phyloP scores from a whole-genome alignment of 1,140 invertebrate genomes.

The Plectrocnemia conspersa region DNA sequence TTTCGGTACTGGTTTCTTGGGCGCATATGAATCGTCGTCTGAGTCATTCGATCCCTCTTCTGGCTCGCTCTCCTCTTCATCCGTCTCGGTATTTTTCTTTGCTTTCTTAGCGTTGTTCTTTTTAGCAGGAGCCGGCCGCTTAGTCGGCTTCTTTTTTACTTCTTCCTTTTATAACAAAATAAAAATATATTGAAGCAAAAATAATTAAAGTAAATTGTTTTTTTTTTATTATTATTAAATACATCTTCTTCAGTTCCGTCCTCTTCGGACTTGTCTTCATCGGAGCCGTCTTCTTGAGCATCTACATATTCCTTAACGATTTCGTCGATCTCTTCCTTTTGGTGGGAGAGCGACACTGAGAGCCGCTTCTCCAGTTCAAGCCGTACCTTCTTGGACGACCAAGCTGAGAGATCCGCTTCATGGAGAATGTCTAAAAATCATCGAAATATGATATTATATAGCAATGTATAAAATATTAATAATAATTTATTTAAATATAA shows the following conservation, averaged over 20 bases:
- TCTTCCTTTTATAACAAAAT: conserved; percentile 41
- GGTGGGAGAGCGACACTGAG: conserved; percentile 65
- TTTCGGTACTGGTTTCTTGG: conserved; percentile 53
- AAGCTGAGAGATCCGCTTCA: conserved; percentile 75
- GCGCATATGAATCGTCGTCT: conserved; percentile 38
- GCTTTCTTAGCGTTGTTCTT: conserved; percentile 49
- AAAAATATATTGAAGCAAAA: neutral
- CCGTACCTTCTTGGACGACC: conserved; percentile 87
- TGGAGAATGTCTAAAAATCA: conserved; percentile 74
- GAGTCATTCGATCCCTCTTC: conserved; percentile 43
- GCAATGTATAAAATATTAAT: too few relatives aligned
- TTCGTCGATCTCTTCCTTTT: conserved; percentile 80
- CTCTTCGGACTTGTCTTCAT: conserved; percentile 55
- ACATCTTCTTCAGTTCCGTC: conserved; percentile 45
- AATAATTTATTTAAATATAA: too few relatives aligned
- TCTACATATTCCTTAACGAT: conserved; percentile 74
- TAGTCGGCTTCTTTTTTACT: conserved; percentile 58
- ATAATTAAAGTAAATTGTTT: neutral
- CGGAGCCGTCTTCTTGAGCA: conserved; percentile 55
- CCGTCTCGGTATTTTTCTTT: conserved; percentile 37
- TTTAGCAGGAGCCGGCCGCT: conserved; percentile 52
- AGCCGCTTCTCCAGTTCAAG: conserved; percentile 79
- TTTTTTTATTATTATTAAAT: neutral
- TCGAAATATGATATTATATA: conserved; percentile 20
- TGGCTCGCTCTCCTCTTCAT: conserved; percentile 40